These are phyloP conservation scores for Steinernema scapterisci DNA, from an alignment of 2,888 invertebrate genomes.

Conservation along the genomic window DNA sequence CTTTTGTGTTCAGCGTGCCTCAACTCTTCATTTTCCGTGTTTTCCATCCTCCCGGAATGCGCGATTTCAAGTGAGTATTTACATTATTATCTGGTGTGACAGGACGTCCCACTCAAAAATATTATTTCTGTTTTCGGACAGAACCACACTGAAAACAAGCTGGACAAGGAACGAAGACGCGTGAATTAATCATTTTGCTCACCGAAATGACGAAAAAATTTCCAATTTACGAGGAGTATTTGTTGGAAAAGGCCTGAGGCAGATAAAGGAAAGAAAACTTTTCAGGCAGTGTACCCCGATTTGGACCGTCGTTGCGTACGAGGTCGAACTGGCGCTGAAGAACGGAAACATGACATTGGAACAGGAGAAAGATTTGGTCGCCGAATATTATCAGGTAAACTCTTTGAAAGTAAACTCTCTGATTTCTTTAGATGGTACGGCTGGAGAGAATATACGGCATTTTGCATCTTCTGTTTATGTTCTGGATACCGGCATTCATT, in stretches of 20 bases:
- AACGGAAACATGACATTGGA: conserved; percentile 3
- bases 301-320: conserved; percentile 51
- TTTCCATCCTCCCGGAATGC: conserved; percentile 50
- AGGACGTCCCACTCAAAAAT: not conserved
- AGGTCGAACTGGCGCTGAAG: conserved; percentile 41
- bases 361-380: not conserved
- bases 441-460: conserved; percentile 55
- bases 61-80: conserved; percentile 52
- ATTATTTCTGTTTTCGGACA: not conserved
- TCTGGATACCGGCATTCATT: conserved; percentile 60
- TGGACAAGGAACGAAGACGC: not conserved
- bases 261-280: not conserved
- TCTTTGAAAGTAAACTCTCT: not conserved
- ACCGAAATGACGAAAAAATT: not conserved
- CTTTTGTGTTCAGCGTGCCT: conserved; percentile 54
- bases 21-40: conserved; percentile 59
- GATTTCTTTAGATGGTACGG: not conserved
- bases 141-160: not conserved
- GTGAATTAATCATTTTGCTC: not conserved
- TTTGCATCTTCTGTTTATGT: conserved; percentile 59
- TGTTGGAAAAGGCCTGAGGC: not conserved
- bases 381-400: conserved; percentile 20
- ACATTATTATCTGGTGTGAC: not conserved
- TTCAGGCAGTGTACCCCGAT: conserved; percentile 50
- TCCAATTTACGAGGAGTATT: too few species aligned